Evolutionary conservation across 2,113 vertebrate genomes (phyloP).

Genomic region (Lutjanus erythropterus): DNA sequence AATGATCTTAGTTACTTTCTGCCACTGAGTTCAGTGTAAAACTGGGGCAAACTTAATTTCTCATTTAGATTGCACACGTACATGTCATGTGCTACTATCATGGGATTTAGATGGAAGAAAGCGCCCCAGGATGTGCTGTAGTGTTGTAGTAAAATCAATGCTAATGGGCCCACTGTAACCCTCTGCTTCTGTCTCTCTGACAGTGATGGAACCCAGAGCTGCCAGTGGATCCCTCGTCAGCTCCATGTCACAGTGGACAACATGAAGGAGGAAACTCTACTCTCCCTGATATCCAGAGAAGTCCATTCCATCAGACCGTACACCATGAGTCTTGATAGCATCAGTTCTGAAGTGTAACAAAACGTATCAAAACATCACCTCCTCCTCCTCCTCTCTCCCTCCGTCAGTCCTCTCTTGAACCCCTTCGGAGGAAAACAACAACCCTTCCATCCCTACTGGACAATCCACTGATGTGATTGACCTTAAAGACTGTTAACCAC

Average conservation of each 20-base stretch:
- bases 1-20: neutral
- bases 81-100: neutral
- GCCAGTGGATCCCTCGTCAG: conserved; percentile 56
- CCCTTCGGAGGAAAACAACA: conserved; percentile 34
- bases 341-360: conserved; percentile 46
- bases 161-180: conserved; percentile 30
- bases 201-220: conserved; percentile 74
- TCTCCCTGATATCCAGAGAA: conserved; percentile 63
- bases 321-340: conserved; percentile 54
- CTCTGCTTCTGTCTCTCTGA: conserved; percentile 54
- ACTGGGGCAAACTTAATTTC: neutral
- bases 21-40: neutral
- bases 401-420: conserved; percentile 10
- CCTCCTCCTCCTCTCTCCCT: conserved; percentile 23
- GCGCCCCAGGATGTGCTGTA: neutral
- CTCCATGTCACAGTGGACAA: conserved; percentile 71
- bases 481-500: conserved; percentile 83
- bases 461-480: conserved; percentile 63
- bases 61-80: neutral
- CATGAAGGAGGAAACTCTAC: conserved; percentile 77
- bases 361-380: neutral
- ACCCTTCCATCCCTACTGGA: conserved; percentile 40
- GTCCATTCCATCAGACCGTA: conserved; percentile 59
- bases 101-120: neutral
- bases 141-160: neutral